These are phyloP conservation scores for Acrobasis repandana DNA, from an alignment of 2,888 invertebrate genomes.

Conservation along the genomic window DNA sequence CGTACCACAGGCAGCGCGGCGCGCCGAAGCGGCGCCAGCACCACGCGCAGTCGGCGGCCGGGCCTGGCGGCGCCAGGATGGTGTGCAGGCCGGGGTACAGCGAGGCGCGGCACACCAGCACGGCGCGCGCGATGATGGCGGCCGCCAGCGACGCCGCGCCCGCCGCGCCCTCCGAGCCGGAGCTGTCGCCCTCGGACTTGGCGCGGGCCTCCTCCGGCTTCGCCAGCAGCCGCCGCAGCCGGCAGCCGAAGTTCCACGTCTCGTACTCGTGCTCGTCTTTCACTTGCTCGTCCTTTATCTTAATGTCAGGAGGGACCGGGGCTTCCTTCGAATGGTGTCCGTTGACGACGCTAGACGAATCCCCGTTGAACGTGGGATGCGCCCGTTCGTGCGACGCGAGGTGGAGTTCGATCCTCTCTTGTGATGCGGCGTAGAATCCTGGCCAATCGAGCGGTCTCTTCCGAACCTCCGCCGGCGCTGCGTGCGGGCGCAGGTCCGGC, in stretches of 20 bases:
- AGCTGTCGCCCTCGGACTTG: constrained; percentile 21
- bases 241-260: constrained; percentile 36
- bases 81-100: constrained; percentile 84
- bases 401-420: background rate
- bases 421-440: background rate
- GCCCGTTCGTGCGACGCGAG: background rate
- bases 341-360: constrained; percentile 29
- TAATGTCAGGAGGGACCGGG: constrained; percentile 9
- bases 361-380: background rate
- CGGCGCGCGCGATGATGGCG: constrained; percentile 71
- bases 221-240: constrained; percentile 48
- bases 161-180: constrained; percentile 27
- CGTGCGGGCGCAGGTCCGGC: constrained; percentile 24
- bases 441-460: too few species aligned
- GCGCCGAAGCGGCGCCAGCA: constrained; percentile 53
- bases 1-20: constrained; percentile 74
- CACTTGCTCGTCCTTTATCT: constrained; percentile 34
- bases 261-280: constrained; percentile 24
- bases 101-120: constrained; percentile 70
- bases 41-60: constrained; percentile 58
- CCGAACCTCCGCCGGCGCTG: too few species aligned
- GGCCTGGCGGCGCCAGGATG: constrained; percentile 73
- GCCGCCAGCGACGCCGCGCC: constrained; percentile 54
- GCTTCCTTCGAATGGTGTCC: background rate
- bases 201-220: constrained; percentile 28